A percentile compares a stretch with the other conserved stretches of the same genome.
Conservation (phyloP, 2,888 invertebrate species). For the Cordilura impudica region DNA sequence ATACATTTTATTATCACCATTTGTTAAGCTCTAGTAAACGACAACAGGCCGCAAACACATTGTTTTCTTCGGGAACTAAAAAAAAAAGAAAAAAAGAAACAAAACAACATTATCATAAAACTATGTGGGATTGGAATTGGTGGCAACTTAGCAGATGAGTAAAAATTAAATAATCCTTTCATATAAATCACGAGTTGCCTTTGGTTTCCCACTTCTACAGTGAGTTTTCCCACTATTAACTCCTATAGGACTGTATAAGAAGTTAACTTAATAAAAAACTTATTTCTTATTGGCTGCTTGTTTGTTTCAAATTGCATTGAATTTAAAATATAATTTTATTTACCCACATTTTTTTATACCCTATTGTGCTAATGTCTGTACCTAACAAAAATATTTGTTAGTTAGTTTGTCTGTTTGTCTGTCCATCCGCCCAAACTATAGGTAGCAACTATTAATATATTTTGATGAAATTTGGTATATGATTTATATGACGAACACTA, state of each 20-base stretch:
- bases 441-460: too few species aligned
- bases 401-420: too few species aligned
- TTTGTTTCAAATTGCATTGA: too few species aligned
- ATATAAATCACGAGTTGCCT: conserved; percentile 34
- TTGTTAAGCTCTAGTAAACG: conserved; percentile 31
- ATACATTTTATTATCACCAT: conserved; percentile 51
- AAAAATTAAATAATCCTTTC: conserved; percentile 2
- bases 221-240: neutral
- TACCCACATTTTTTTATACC: too few species aligned
- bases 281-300: neutral
- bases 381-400: too few species aligned
- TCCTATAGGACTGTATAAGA: conserved; percentile 30
- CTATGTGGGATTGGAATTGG: conserved; percentile 27
- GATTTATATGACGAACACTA: too few species aligned
- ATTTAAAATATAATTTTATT: too few species aligned
- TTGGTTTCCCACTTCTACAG: neutral
- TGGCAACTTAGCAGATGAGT: neutral
- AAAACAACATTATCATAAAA: neutral
- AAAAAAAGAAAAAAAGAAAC: neutral
- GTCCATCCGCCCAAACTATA: too few species aligned
- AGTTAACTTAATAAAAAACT: conserved; percentile 32
- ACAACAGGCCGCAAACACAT: neutral
- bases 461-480: too few species aligned
- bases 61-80: neutral
- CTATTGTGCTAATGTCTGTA: too few species aligned